A percentile compares a stretch with the other conserved stretches of the same genome.
These are phyloP conservation scores for Mesocentrotus franciscanus DNA, from an alignment of 53 echinoderm and acorn worm genomes.

Conservation along the genomic window DNA sequence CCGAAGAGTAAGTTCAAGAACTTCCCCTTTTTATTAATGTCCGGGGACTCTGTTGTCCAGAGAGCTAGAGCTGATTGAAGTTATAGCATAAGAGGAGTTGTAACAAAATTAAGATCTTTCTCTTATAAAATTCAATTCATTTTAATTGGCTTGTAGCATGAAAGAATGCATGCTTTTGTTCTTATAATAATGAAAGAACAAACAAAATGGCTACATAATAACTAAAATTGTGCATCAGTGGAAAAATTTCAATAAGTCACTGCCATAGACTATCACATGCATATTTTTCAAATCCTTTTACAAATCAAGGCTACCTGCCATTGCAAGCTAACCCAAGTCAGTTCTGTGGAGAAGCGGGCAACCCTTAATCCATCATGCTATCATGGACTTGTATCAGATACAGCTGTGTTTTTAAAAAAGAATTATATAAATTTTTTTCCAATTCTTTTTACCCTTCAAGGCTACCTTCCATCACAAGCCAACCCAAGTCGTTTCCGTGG, in stretches of 20 bases:
- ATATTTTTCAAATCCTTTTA: background rate
- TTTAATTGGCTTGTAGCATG: no score
- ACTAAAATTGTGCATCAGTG: background rate
- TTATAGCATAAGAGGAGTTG: background rate
- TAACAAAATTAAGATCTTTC: background rate
- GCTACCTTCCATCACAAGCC: constrained; percentile 74
- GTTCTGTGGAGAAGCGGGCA: constrained; percentile 57
- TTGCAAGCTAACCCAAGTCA: constrained; percentile 75
- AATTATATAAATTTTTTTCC: background rate
- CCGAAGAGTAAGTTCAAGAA: constrained; percentile 71
- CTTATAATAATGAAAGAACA: background rate
- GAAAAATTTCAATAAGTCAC: background rate
- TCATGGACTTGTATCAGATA: constrained; percentile 69
- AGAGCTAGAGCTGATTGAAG: background rate
- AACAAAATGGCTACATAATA: background rate
- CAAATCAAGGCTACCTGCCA: constrained; percentile 68
- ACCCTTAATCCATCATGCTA: constrained; percentile 70
- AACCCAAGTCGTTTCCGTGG: constrained; percentile 76
- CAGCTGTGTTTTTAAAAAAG: constrained; percentile 65
- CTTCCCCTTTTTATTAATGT: background rate
- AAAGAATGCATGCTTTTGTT: no score
- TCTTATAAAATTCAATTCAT: no score
- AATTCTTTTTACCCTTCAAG: constrained; percentile 28
- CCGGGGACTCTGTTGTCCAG: background rate
- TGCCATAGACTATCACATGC: background rate